Evolutionary conservation across 64 coral and sea anemone species (phyloP).

Genomic region (Montipora capricornis): DNA sequence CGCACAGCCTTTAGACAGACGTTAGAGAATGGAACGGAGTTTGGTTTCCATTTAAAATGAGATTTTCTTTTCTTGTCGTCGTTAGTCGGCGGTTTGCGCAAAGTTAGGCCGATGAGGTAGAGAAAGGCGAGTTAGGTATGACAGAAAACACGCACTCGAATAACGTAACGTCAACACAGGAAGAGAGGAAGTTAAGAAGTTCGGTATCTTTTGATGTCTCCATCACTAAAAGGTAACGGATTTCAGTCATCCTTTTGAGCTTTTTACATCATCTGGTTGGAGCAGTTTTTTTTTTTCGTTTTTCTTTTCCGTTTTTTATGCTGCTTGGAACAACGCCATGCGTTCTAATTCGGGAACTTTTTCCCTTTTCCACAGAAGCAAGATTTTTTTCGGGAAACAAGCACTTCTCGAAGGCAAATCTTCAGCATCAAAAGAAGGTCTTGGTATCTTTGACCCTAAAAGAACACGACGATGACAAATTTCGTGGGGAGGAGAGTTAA

Average conservation of each 20-base stretch:
- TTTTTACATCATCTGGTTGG: neutral
- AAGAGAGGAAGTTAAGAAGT: neutral
- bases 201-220: neutral
- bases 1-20: too few relatives aligned
- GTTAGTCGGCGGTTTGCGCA: too few relatives aligned
- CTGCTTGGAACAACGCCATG: neutral
- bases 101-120: too few relatives aligned
- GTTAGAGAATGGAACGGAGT: too few relatives aligned
- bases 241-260: neutral
- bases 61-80: neutral
- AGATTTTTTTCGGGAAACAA: conserved; percentile 84
- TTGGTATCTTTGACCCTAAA: conserved; percentile 77
- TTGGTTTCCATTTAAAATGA: neutral
- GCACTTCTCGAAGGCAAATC: conserved; percentile 52
- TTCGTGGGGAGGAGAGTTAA: conserved; percentile 95
- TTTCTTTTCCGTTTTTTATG: neutral
- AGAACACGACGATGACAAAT: conserved; percentile 77
- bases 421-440: conserved; percentile 43
- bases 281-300: neutral
- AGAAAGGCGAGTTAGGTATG: neutral
- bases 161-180: neutral
- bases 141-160: neutral
- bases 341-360: neutral
- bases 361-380: conserved; percentile 36
- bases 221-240: neutral